Percentiles rank a stretch among this genome's conserved stretches.
Evolutionary conservation across 1,140 invertebrate species (phyloP).

Genomic region (Acromyrmex charruanus): DNA sequence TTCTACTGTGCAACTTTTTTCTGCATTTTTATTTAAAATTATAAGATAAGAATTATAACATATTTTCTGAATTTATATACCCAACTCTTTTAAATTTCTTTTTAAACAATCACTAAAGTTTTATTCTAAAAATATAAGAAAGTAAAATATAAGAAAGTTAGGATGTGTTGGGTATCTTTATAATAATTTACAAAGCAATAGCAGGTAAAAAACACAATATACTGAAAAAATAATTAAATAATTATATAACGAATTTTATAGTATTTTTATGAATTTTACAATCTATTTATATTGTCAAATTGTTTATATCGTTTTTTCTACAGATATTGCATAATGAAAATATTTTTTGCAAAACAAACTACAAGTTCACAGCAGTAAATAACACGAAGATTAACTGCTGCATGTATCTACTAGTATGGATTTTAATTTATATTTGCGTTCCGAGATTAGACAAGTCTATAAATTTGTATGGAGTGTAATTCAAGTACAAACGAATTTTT

Average conservation of each 20-base stretch:
- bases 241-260: not conserved
- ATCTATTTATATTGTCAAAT: not conserved
- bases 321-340: not conserved
- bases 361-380: not conserved
- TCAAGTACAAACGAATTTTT: conserved; percentile 86
- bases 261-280: not conserved
- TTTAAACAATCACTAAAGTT: not conserved
- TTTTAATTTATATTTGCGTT: not conserved
- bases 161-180: not conserved
- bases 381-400: not conserved
- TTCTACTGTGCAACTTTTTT: not conserved
- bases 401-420: not conserved
- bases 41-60: too few species aligned
- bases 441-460: conserved; percentile 60
- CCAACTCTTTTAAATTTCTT: conserved; percentile 1
- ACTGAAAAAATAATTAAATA: not conserved
- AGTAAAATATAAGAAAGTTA: too few species aligned
- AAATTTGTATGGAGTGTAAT: conserved; percentile 81
- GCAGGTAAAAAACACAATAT: not conserved
- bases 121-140: not conserved
- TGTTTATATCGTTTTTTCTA: not conserved
- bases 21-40: too few species aligned
- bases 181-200: not conserved
- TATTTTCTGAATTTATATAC: too few species aligned
- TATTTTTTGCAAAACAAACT: not conserved